Conservation (phyloP, 2,888 invertebrate genomes). For the Ditula angustiorana region DNA sequence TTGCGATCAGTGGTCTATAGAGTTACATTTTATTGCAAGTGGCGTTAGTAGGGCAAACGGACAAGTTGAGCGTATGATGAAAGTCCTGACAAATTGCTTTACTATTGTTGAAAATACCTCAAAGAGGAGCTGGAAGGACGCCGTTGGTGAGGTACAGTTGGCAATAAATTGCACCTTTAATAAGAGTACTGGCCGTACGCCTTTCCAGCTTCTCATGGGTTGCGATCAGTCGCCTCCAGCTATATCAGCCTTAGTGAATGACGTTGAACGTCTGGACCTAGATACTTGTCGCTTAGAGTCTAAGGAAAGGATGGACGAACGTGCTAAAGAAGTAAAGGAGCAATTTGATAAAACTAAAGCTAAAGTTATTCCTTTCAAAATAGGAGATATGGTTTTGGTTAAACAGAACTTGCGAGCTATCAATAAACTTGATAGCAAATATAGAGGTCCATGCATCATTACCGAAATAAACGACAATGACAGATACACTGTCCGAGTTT, state of each 20-base stretch:
- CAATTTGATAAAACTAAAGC: conserved; percentile 40
- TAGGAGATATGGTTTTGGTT: conserved; percentile 32
- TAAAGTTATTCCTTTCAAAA: conserved; percentile 35
- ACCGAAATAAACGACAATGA: conserved; percentile 39
- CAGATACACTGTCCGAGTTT: too few relatives aligned
- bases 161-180: background rate
- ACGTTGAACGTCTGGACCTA: too few relatives aligned
- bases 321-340: conserved; percentile 1
- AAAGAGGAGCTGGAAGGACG: background rate
- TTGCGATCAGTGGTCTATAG: background rate
- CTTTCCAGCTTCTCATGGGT: too few relatives aligned
- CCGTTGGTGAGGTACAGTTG: too few relatives aligned
- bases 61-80: background rate
- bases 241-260: too few relatives aligned
- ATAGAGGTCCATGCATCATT: conserved; percentile 38
- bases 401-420: conserved; percentile 35
- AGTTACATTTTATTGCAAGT: background rate
- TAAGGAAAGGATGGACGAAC: conserved; percentile 28
- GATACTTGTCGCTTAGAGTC: too few relatives aligned
- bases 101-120: background rate
- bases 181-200: too few relatives aligned
- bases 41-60: background rate
- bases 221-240: too few relatives aligned
- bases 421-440: conserved; percentile 41
- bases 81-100: background rate